Evolutionary conservation across 2,888 invertebrate species (phyloP).

Genomic region (Micropterix aruncella): DNA sequence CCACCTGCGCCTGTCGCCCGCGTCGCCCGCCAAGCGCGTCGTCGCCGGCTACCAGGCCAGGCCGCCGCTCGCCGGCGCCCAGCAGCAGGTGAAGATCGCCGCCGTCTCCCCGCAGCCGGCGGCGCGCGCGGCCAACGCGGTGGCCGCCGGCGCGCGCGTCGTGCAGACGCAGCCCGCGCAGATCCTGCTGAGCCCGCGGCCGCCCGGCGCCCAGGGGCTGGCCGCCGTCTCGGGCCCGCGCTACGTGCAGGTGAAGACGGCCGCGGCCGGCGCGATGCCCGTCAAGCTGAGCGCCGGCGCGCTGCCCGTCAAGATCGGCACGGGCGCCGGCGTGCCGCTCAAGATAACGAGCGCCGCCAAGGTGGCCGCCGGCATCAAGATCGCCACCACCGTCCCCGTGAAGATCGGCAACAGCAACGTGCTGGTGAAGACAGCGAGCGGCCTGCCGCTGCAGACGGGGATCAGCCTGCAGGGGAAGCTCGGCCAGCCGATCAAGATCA

Average conservation of each 20-base stretch:
- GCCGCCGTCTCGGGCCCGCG: slow-evolving; percentile 6
- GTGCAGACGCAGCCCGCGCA: slow-evolving; percentile 14
- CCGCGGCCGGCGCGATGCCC: slow-evolving; percentile 22
- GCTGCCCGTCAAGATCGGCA: slow-evolving; percentile 10
- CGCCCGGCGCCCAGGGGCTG: slow-evolving; percentile 22
- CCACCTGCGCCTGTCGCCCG: slow-evolving; percentile 26
- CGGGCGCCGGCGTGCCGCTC: slow-evolving; percentile 21
- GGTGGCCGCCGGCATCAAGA: slow-evolving; percentile 24
- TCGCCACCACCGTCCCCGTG: slow-evolving; percentile 25
- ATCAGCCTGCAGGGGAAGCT: slow-evolving; percentile 19
- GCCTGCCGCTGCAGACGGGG: slow-evolving; percentile 20
- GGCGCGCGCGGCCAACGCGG: neutral
- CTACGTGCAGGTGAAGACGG: slow-evolving; percentile 23
- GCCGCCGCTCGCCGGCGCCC: slow-evolving; percentile 23
- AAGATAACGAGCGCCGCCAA: slow-evolving; percentile 27
- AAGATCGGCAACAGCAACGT: slow-evolving; percentile 35
- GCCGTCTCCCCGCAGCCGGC: slow-evolving; percentile 19
- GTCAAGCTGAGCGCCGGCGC: slow-evolving; percentile 25
- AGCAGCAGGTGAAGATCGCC: slow-evolving; percentile 32
- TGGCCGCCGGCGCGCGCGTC: neutral
- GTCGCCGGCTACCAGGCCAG: slow-evolving; percentile 22
- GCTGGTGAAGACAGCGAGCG: slow-evolving; percentile 30
- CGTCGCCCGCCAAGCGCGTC: slow-evolving; percentile 24
- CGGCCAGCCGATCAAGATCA: slow-evolving; percentile 30
- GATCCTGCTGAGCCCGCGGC: slow-evolving; percentile 5